Percentiles rank a stretch among this genome's conserved stretches.
These are phyloP conservation scores for Drosophila diplacantha DNA, from an alignment of 2,888 invertebrate genomes.

Conservation along the genomic window DNA sequence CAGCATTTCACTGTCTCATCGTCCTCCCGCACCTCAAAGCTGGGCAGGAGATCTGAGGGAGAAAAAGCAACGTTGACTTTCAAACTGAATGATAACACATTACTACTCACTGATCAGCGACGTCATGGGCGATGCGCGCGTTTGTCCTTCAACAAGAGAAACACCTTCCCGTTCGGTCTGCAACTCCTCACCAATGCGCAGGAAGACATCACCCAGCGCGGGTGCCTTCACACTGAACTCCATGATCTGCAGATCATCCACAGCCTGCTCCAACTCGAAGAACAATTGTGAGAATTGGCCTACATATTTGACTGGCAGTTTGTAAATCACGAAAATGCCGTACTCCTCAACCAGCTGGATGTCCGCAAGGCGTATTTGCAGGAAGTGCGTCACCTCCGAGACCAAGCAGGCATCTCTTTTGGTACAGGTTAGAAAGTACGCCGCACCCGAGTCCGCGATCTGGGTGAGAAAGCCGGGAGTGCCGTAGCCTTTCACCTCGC, in stretches of 20 bases:
- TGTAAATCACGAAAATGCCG: conserved; percentile 84
- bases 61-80: background rate
- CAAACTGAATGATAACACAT: background rate
- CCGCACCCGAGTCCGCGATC: conserved; percentile 84
- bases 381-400: conserved; percentile 79
- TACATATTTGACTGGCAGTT: conserved; percentile 81
- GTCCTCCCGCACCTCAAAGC: conserved; percentile 18
- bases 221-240: conserved; percentile 89
- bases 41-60: conserved; percentile 14
- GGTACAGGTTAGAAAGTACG: conserved; percentile 82
- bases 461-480: conserved; percentile 87
- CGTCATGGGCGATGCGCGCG: background rate
- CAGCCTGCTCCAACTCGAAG: conserved; percentile 81
- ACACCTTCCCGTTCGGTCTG: too few species aligned
- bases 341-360: conserved; percentile 82
- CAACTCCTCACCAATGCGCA: conserved; percentile 80
- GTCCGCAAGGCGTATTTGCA: conserved; percentile 81
- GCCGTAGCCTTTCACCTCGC: conserved; percentile 86
- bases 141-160: background rate
- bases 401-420: conserved; percentile 77
- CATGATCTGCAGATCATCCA: conserved; percentile 80
- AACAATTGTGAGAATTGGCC: conserved; percentile 82
- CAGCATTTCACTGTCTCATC: background rate
- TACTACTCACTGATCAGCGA: conserved; percentile 17
- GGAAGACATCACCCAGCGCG: conserved; percentile 90